phyloP scores from a whole-genome alignment of 2,113 vertebrate species.

The Gallinago media region DNA sequence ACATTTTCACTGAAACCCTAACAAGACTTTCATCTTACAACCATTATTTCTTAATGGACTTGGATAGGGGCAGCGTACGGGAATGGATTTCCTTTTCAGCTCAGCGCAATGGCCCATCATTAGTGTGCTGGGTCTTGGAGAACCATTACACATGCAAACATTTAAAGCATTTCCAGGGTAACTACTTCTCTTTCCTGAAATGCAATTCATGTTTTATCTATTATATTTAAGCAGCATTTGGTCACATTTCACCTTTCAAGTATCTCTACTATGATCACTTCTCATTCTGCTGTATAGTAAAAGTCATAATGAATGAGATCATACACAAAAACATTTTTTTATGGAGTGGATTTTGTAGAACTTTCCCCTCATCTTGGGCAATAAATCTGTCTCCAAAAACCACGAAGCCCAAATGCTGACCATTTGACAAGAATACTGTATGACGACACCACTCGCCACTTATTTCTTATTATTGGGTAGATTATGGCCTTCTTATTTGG shows the following conservation, averaged over 20 bases:
- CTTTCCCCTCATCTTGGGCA: slow-evolving; percentile 61
- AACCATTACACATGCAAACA: slow-evolving; percentile 77
- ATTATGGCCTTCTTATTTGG: slow-evolving; percentile 2
- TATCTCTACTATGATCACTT: slow-evolving; percentile 52
- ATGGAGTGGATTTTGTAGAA: slow-evolving; percentile 65
- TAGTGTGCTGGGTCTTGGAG: slow-evolving; percentile 69
- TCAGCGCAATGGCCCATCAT: slow-evolving; percentile 67
- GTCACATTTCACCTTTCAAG: slow-evolving; percentile 60
- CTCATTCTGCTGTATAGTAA: slow-evolving; percentile 56
- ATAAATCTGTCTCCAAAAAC: slow-evolving; percentile 66
- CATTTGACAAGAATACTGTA: slow-evolving; percentile 64
- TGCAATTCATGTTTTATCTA: slow-evolving; percentile 75
- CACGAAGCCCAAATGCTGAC: slow-evolving; percentile 40
- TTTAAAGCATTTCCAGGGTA: slow-evolving; percentile 78
- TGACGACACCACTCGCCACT: slow-evolving; percentile 12
- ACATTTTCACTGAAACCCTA: slow-evolving; percentile 81
- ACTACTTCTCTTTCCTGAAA: slow-evolving; percentile 72
- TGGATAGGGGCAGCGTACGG: slow-evolving; percentile 69
- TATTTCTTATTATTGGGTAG: slow-evolving; percentile 40
- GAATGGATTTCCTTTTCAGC: slow-evolving; percentile 79
- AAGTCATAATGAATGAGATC: slow-evolving; percentile 71
- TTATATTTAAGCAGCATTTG: slow-evolving; percentile 63
- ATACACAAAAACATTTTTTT: slow-evolving; percentile 52
- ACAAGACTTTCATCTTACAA: slow-evolving; percentile 82
- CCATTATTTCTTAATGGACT: slow-evolving; percentile 85